Evolutionary conservation across 2,113 vertebrate species (phyloP).

Genomic region (human (Homo sapiens)): DNA sequence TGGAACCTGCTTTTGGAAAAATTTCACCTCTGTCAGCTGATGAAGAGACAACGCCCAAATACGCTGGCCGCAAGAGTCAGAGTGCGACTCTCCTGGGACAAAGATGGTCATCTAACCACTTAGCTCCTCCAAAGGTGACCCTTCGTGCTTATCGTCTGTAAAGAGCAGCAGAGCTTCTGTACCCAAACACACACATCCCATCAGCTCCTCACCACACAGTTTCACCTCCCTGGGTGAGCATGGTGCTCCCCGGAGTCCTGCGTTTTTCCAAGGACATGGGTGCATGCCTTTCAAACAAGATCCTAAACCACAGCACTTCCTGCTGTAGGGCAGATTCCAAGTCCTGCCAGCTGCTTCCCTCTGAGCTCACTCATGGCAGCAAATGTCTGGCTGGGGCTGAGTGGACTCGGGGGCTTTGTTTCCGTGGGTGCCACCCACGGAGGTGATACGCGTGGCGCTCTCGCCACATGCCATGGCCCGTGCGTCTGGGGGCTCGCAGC

Average conservation of each 20-base stretch:
- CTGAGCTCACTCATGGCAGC: not conserved
- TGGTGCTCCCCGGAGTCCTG: not conserved
- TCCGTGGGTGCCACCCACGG: fast-evolving
- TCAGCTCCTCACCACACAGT: fast-evolving
- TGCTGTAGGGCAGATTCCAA: fast-evolving
- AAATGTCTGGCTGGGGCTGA: not conserved
- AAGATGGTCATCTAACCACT: not conserved
- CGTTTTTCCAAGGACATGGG: not conserved
- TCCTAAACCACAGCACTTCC: too few relatives aligned
- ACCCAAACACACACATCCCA: fast-evolving
- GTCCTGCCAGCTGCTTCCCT: fast-evolving
- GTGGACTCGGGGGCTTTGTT: not conserved
- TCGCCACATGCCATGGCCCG: fast-evolving
- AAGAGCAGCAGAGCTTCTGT: not conserved
- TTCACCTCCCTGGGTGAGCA: fast-evolving
- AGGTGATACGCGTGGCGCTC: too few relatives aligned
- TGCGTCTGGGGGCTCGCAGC: too few relatives aligned
- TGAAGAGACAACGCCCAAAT: not conserved
- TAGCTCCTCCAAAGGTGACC: not conserved
- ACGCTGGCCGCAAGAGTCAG: not conserved
- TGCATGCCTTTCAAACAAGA: too few relatives aligned
- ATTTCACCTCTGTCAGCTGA: not conserved
- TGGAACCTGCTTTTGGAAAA: slow-evolving; percentile 57
- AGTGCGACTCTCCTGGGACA: not conserved
- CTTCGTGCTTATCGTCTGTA: not conserved